Percentiles rank a stretch among this genome's conserved stretches.
Evolutionary conservation across 2,797 vertebrate genomes (phyloP).

Genomic region (Sebastes reedi): DNA sequence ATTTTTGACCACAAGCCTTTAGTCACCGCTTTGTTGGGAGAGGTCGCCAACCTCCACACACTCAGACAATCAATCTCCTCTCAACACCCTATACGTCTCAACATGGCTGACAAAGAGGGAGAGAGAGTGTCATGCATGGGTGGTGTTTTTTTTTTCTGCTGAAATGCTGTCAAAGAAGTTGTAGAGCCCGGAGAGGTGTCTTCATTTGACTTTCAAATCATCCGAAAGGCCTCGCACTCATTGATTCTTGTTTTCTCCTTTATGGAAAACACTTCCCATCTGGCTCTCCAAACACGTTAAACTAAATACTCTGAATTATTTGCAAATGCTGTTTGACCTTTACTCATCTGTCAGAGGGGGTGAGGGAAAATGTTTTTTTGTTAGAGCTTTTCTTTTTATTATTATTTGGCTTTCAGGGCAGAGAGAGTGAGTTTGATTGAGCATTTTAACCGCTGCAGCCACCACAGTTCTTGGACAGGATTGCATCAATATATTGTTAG

Average conservation of each 20-base stretch:
- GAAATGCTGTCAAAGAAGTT: slow-evolving; percentile 38
- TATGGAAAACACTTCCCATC: slow-evolving; percentile 31
- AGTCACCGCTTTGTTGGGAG: slow-evolving; percentile 45
- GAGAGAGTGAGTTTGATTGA: background rate
- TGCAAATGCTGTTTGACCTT: slow-evolving; percentile 41
- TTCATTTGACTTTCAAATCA: slow-evolving; percentile 59
- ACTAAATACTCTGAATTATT: slow-evolving; percentile 36
- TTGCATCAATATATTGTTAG: slow-evolving; percentile 4
- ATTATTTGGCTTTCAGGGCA: background rate
- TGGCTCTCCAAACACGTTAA: slow-evolving; percentile 29
- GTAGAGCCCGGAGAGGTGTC: slow-evolving; percentile 25
- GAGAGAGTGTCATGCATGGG: slow-evolving; percentile 18
- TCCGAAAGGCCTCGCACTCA: slow-evolving; percentile 19
- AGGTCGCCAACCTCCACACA: slow-evolving; percentile 45
- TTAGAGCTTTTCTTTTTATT: background rate
- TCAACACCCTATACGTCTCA: slow-evolving; percentile 18
- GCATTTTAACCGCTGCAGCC: background rate
- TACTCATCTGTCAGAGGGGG: slow-evolving; percentile 9
- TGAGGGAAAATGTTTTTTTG: background rate
- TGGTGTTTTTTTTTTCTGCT: slow-evolving; percentile 1
- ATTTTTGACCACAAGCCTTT: slow-evolving; percentile 21
- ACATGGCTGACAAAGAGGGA: slow-evolving; percentile 26
- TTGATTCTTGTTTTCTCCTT: slow-evolving; percentile 38
- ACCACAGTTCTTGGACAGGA: background rate
- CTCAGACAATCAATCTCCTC: slow-evolving; percentile 66